Percentiles rank a stretch among this genome's conserved stretches.
These are phyloP conservation scores for Muntiacus reevesi DNA, from an alignment of 2,113 vertebrate genomes.

Conservation along the genomic window DNA sequence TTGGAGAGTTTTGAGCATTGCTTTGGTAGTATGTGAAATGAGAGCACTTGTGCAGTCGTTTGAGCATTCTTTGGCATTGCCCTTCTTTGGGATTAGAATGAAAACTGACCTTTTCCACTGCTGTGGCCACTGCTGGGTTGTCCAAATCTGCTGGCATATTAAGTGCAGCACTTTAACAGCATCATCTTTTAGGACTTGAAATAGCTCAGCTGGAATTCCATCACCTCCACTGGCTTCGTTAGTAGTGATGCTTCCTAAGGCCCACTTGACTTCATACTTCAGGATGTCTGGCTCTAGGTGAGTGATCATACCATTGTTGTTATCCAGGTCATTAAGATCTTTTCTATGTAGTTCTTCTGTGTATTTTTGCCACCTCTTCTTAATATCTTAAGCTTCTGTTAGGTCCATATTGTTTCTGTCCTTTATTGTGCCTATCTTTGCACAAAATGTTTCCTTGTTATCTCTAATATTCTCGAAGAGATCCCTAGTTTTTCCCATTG, in stretches of 20 bases:
- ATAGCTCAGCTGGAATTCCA: neutral
- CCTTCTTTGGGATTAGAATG: neutral
- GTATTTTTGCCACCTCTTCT: neutral
- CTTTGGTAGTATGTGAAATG: rapidly evolving
- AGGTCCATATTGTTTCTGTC: neutral
- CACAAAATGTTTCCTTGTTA: neutral
- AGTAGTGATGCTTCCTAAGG: neutral
- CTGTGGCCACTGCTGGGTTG: neutral
- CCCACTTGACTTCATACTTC: neutral
- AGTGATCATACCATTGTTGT: neutral
- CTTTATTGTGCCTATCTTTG: neutral
- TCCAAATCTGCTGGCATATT: neutral
- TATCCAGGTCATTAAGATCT: neutral
- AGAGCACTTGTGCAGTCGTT: rapidly evolving
- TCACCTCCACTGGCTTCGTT: neutral
- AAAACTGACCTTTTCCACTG: neutral
- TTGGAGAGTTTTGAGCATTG: neutral
- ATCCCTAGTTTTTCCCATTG: neutral
- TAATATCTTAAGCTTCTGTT: neutral
- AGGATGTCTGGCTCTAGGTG: neutral
- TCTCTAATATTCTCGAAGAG: neutral
- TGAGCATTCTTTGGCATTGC: neutral
- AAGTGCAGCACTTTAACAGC: neutral
- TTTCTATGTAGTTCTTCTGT: neutral
- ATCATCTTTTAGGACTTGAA: neutral